Percentiles rank a stretch among this genome's conserved stretches.
Evolutionary conservation across 2,113 vertebrate species (phyloP).

Genomic region (Albula glossodonta): DNA sequence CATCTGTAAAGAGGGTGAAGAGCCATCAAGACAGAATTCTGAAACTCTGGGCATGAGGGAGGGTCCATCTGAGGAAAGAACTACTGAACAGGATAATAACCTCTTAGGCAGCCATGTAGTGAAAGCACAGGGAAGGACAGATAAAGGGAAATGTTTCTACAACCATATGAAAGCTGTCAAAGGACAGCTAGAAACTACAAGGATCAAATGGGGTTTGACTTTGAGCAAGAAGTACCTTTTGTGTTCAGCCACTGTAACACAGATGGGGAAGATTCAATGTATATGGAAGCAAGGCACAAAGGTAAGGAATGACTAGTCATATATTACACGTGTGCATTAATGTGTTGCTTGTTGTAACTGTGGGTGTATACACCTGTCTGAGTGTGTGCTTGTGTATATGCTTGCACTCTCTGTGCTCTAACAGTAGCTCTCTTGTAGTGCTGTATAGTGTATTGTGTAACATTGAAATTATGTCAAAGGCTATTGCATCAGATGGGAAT

Average conservation of each 20-base stretch:
- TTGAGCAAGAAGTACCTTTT: slow-evolving; percentile 63
- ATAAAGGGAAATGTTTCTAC: slow-evolving; percentile 22
- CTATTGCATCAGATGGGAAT: too few species aligned
- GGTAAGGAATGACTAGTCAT: slow-evolving; percentile 37
- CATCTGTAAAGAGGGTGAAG: slow-evolving; percentile 69
- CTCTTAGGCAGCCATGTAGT: slow-evolving; percentile 23
- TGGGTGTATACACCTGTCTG: neutral
- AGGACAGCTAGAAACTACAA: slow-evolving; percentile 37
- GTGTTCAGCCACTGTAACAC: slow-evolving; percentile 26
- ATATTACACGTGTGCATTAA: neutral
- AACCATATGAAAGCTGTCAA: slow-evolving; percentile 23
- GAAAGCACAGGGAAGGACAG: slow-evolving; percentile 15
- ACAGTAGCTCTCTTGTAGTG: neutral
- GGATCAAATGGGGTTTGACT: slow-evolving; percentile 25
- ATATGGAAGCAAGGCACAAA: slow-evolving; percentile 39
- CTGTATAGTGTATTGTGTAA: too few species aligned
- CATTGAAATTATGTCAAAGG: too few species aligned
- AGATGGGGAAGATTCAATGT: slow-evolving; percentile 43
- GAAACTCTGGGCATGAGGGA: slow-evolving; percentile 10
- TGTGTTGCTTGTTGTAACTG: neutral
- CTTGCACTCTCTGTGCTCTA: neutral
- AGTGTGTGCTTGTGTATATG: neutral
- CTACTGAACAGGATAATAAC: slow-evolving; percentile 18
- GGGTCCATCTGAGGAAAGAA: neutral
- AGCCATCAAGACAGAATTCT: slow-evolving; percentile 19